A percentile compares a stretch with the other conserved stretches of the same genome.
These are phyloP conservation scores for Unio delphinus DNA, from an alignment of 2,888 invertebrate species.

Conservation along the genomic window DNA sequence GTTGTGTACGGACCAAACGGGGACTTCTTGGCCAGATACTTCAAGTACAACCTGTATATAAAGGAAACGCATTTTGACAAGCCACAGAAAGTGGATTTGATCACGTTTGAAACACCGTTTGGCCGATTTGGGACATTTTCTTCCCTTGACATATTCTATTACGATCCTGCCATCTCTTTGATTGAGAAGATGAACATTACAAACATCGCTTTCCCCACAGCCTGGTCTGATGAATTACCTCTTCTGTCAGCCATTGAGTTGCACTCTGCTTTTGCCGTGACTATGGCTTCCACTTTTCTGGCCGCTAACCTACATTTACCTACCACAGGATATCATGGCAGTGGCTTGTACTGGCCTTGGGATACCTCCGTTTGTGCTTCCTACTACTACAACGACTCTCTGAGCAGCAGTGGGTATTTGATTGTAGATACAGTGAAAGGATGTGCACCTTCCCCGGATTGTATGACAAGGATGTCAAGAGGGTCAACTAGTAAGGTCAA, in stretches of 20 bases:
- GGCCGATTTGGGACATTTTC: slow-evolving; percentile 78
- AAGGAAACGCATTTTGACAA: slow-evolving; percentile 51
- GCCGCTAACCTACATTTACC: slow-evolving; percentile 5
- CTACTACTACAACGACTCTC: slow-evolving; percentile 3
- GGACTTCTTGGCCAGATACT: slow-evolving; percentile 73
- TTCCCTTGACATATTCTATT: slow-evolving; percentile 87
- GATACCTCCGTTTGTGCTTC: background rate
- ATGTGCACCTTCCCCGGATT: too few relatives aligned
- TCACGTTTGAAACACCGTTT: slow-evolving; percentile 38
- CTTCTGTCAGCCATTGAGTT: background rate
- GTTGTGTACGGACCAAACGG: too few relatives aligned
- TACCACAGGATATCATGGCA: slow-evolving; percentile 1
- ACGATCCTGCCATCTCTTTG: slow-evolving; percentile 78
- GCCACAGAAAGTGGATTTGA: slow-evolving; percentile 18
- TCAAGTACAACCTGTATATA: slow-evolving; percentile 72
- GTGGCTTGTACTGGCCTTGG: slow-evolving; percentile 3
- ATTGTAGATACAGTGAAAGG: background rate
- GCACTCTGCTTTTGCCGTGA: slow-evolving; percentile 3
- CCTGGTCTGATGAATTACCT: slow-evolving; percentile 3
- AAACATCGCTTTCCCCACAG: slow-evolving; percentile 79
- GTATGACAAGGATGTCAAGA: too few relatives aligned
- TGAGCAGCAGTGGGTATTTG: background rate
- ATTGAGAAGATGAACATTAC: slow-evolving; percentile 75
- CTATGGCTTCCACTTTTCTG: background rate
- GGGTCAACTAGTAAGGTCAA: too few relatives aligned